Evolutionary conservation across 2,113 vertebrate genomes (phyloP).

Genomic region (Cepphus grylle): DNA sequence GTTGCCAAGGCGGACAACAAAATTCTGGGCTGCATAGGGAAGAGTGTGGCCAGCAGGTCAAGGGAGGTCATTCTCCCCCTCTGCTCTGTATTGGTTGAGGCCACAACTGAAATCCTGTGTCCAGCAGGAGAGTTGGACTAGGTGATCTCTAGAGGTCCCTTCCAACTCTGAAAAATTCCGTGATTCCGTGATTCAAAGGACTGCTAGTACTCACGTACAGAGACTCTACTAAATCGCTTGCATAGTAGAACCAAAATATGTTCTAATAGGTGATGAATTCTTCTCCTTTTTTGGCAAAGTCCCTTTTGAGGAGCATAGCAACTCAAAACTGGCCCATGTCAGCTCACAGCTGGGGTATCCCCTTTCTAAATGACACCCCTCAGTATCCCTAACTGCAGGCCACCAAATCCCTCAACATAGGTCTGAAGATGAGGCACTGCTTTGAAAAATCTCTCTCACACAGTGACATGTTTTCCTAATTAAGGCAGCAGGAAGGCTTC

Average conservation of each 20-base stretch:
- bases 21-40: too few relatives aligned
- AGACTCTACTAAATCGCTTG: background rate
- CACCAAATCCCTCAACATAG: background rate
- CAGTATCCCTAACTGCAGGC: background rate
- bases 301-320: background rate
- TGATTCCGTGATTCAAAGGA: background rate
- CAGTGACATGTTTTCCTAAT: background rate
- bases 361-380: background rate
- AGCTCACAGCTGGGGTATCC: background rate
- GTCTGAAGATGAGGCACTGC: background rate
- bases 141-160: too few relatives aligned
- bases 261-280: constrained; percentile 2
- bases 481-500: background rate
- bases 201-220: background rate
- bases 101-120: too few relatives aligned
- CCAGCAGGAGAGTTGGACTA: too few relatives aligned
- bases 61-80: too few relatives aligned
- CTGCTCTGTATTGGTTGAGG: too few relatives aligned
- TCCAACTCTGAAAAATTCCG: too few relatives aligned
- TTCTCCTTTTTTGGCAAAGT: constrained; percentile 29
- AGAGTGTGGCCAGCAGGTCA: too few relatives aligned
- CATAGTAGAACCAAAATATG: background rate
- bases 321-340: background rate
- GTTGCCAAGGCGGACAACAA: too few relatives aligned
- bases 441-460: background rate